phyloP scores from a whole-genome alignment of 2,113 vertebrate species.

The Dicaeum eximium region DNA sequence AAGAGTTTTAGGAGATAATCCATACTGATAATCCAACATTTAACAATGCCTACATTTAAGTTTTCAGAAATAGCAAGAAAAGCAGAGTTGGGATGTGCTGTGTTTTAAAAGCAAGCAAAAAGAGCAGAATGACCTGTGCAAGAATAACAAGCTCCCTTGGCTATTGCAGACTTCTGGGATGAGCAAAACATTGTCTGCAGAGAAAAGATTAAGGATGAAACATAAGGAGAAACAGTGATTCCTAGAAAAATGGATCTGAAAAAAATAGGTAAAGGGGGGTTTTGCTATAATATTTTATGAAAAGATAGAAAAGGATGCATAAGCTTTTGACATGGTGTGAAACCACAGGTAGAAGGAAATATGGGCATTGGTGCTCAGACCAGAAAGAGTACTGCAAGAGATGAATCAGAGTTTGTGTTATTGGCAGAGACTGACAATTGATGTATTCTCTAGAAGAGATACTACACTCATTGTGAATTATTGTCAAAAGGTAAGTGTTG shows the following conservation, averaged over 20 bases:
- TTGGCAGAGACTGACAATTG: not conserved
- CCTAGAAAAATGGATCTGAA: not conserved
- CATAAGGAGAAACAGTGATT: not conserved
- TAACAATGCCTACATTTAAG: not conserved
- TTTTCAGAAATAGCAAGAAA: not conserved
- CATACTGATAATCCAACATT: not conserved
- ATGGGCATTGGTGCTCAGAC: not conserved
- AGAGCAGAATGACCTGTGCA: not conserved
- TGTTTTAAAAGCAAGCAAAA: not conserved
- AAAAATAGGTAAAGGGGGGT: not conserved
- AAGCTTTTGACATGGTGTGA: not conserved
- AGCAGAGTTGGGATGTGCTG: not conserved
- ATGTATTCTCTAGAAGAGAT: not conserved
- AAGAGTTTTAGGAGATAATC: not conserved
- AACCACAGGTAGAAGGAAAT: not conserved
- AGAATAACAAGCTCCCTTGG: slow-evolving; percentile 28
- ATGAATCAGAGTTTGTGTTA: not conserved
- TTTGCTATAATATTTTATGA: not conserved
- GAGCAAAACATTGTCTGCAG: not conserved
- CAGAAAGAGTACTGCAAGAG: not conserved
- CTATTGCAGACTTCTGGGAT: not conserved
- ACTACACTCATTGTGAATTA: not conserved
- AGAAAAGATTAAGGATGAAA: slow-evolving; percentile 10
- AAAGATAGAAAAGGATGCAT: not conserved
- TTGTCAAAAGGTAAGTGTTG: not conserved